Base-by-base conservation (phyloP, 2,113 vertebrate species). In the Xyliphius kryptos region DNA sequence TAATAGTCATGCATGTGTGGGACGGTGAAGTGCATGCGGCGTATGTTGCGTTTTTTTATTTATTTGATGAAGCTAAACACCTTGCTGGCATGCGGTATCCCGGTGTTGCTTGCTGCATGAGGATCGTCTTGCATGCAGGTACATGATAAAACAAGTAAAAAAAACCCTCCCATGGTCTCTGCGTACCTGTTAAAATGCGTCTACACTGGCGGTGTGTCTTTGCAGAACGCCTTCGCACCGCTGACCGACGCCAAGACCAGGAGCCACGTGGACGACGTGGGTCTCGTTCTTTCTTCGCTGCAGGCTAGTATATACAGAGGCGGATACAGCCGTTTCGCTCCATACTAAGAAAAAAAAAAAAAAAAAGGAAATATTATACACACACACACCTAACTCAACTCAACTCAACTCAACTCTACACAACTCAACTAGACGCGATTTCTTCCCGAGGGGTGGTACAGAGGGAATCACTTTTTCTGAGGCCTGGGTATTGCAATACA, bases 221-320 rank as follows among this genome's bases (percentile, higher is more conserved):
- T 10, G 16, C 93, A 96, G 94, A 97, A 97, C 83, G 88, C 92
- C 83, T 97, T 97, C 87, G 87, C 92, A 86, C 93, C 93, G 73
- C 89, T 97, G 91, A 95, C 91, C 89, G 94, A 97, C 89, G 92
- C 89, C 91, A 97, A 96, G 91, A 92, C 91, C 88, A 92, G 92
- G 88, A 97, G 92, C 89, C 94, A 95, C 82, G 92, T 91, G 74
- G 94, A 97, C 72, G 94, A 97, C 82, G 91, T 97, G 79, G 94
- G 93, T 87, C 92, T 97, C 86, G 92, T 97, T 89, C 91, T 97
- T 89, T 97, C 94, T 89, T 97, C 93, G 87, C 93, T 97, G 83
- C 94, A 97, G 92, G 93, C 93, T 89, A 97, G 94, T 92, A 96
- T 97, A 94, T 97, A 95, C 87, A 88, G 94, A 87, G 94, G 94